Percentiles rank a stretch among this genome's conserved stretches.
Conservation (phyloP, 2,797 vertebrate genomes). For the Schizothorax lantsangensis region DNA sequence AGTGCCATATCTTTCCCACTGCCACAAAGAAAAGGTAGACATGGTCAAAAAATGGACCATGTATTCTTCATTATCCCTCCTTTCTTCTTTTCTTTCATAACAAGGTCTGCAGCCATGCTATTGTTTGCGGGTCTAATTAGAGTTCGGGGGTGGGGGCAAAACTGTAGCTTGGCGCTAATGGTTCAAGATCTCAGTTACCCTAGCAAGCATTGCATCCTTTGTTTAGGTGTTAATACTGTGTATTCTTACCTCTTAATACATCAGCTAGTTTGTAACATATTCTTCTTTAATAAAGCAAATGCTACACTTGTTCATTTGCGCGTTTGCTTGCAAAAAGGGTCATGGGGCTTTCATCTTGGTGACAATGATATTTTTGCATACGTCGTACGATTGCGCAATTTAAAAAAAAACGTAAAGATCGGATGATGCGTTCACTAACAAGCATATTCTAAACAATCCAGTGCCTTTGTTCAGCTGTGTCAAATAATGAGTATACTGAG, state of each 20-base stretch:
- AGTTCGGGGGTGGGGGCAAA: conserved; percentile 45
- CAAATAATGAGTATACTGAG: conserved; percentile 59
- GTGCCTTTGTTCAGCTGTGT: conserved; percentile 41
- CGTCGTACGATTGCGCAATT: conserved; percentile 13
- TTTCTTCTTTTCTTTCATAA: conserved; percentile 65
- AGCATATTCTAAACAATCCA: conserved; percentile 53
- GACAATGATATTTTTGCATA: conserved; percentile 55
- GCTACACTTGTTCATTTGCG: conserved; percentile 42
- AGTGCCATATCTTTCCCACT: conserved; percentile 80
- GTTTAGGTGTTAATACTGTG: conserved; percentile 46
- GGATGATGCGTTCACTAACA: conserved; percentile 56
- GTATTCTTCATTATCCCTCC: conserved; percentile 62
- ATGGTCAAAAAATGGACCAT: conserved; percentile 59
- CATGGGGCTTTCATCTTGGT: conserved; percentile 31
- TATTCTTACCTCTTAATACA: conserved; percentile 65
- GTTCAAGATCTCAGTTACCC: conserved; percentile 69
- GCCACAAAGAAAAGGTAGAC: conserved; percentile 77
- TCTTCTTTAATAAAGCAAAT: conserved; percentile 44
- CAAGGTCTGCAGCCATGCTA: conserved; percentile 65
- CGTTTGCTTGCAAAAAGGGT: conserved; percentile 42
- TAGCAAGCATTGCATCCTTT: conserved; percentile 49
- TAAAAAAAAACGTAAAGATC: conserved; percentile 47
- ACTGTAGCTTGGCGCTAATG: conserved; percentile 72
- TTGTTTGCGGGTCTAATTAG: conserved; percentile 79
- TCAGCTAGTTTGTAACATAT: conserved; percentile 34